Conservation (phyloP, 2,888 invertebrate species). For the Nomada fabriciana region DNA sequence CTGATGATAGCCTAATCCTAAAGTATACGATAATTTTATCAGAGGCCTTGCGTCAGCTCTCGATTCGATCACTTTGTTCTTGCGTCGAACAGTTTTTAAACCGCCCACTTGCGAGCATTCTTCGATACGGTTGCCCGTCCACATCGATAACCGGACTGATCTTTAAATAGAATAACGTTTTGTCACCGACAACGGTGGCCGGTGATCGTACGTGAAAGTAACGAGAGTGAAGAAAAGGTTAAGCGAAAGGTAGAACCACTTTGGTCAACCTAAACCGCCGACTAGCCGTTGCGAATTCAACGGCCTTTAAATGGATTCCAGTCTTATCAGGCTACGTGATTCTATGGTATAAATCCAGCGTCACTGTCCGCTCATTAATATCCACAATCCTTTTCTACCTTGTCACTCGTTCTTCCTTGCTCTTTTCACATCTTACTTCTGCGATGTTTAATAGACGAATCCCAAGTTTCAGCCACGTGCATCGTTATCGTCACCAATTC, state of each 20-base stretch:
- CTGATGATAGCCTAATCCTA: neutral
- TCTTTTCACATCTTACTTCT: neutral
- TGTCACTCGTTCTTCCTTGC: neutral
- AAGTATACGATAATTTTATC: slow-evolving; percentile 3
- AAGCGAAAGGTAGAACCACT: slow-evolving; percentile 66
- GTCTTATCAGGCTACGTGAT: slow-evolving; percentile 37
- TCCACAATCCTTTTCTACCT: neutral
- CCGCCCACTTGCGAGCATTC: slow-evolving; percentile 52
- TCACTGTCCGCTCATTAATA: slow-evolving; percentile 14
- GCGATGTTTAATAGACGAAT: neutral
- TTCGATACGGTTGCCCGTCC: slow-evolving; percentile 52
- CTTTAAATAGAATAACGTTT: slow-evolving; percentile 70
- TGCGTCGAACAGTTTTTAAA: slow-evolving; percentile 20
- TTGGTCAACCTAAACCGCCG: slow-evolving; percentile 43
- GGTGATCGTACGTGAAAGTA: slow-evolving; percentile 68
- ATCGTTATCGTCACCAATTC: neutral
- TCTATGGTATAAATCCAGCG: slow-evolving; percentile 24
- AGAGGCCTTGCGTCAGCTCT: slow-evolving; percentile 13
- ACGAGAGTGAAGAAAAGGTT: slow-evolving; percentile 66
- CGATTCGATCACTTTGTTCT: slow-evolving; percentile 42
- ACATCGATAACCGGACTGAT: slow-evolving; percentile 62
- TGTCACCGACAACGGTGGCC: slow-evolving; percentile 62
- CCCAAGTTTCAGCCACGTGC: neutral
- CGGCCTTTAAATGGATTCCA: slow-evolving; percentile 52
- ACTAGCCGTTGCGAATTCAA: slow-evolving; percentile 41